phyloP scores from a whole-genome alignment of 2,888 invertebrate species.

The Ichneumon xanthorius region DNA sequence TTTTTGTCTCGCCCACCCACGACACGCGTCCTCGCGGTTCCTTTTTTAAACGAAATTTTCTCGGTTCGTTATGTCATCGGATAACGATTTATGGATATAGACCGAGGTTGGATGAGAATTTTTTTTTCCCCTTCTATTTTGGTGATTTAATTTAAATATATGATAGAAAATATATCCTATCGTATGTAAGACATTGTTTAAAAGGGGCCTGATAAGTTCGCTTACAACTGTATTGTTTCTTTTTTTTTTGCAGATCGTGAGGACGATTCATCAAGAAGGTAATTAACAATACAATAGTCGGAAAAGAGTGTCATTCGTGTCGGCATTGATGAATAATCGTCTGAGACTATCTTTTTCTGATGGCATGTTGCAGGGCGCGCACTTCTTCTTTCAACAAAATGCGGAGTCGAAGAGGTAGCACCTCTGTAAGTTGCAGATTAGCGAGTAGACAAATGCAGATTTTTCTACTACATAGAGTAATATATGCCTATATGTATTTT shows the following conservation, averaged over 20 bases:
- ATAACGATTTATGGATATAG: neutral
- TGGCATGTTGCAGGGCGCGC: conserved; percentile 76
- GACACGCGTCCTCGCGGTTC: neutral
- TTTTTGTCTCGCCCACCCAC: conserved; percentile 54
- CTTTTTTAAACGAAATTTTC: neutral
- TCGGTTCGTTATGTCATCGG: conserved; percentile 53
- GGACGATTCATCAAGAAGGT: conserved; percentile 78
- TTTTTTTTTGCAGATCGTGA: conserved; percentile 77
- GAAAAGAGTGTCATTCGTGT: conserved; percentile 62
- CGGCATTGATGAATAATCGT: conserved; percentile 50
- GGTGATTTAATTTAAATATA: neutral
- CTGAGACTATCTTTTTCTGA: conserved; percentile 19
- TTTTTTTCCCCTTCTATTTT: neutral
- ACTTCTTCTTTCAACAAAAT: conserved; percentile 77
- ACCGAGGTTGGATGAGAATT: neutral
- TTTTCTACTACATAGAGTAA: neutral
- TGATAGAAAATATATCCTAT: neutral
- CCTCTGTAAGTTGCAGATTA: conserved; percentile 75
- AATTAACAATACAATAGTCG: conserved; percentile 48
- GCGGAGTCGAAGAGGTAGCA: conserved; percentile 69
- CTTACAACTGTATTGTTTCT: conserved; percentile 1
- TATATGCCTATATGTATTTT: no score
- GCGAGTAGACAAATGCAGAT: neutral
- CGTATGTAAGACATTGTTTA: neutral
- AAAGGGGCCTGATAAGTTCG: neutral